Base-by-base conservation (phyloP, 37 sponge, comb jelly and placozoan genomes). In the Eunapius fragilis region DNA sequence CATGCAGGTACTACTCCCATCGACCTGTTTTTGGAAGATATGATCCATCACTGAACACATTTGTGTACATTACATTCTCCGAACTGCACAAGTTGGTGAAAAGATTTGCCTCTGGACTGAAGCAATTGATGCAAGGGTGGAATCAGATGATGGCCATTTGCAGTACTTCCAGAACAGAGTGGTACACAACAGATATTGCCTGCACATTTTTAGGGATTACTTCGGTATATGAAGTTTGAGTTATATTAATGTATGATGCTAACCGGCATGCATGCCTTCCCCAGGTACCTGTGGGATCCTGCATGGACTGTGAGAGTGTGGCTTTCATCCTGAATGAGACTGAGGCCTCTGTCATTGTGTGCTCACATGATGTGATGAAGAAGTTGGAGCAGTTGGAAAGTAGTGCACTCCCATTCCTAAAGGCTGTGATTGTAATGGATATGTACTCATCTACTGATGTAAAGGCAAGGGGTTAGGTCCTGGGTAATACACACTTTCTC, bases 181-280 rank as follows among this genome's bases (percentile, higher is more conserved):
- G 91, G 91, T 90, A 90, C 74, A 33, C 82, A 25, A 47, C 82
- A 70, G 86, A 90, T 68, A 30, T 84, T 2, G 86, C 91, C n/a
- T 90, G 91, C 71, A 19, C 69, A 24, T 31, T 90, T 24, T 78
- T 85, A 25, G 91, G 91, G 37, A 71, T 80, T 41, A 82, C 91
- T 24, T 81, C 91, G 31, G 91, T 90, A 70, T n/a, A n/a, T n/a
- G n/a, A n/a, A n/a, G n/a, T n/a, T n/a, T n/a, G n/a, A n/a, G n/a
- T n/a, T n/a, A n/a, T n/a, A n/a, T n/a, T n/a, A n/a, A n/a, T n/a
- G n/a, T n/a, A n/a, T n/a, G n/a, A n/a, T n/a, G n/a, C n/a, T n/a
- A n/a, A n/a, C n/a, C n/a, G n/a, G n/a, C n/a, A n/a, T 28, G 72
- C 45, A 3, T 37, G 13, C 7, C 35, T 2, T 37, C 12, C 19